Percentiles rank a stretch among this genome's conserved stretches.
Conservation (phyloP, 2,888 invertebrate genomes). For the Sminthurides aquaticus region DNA sequence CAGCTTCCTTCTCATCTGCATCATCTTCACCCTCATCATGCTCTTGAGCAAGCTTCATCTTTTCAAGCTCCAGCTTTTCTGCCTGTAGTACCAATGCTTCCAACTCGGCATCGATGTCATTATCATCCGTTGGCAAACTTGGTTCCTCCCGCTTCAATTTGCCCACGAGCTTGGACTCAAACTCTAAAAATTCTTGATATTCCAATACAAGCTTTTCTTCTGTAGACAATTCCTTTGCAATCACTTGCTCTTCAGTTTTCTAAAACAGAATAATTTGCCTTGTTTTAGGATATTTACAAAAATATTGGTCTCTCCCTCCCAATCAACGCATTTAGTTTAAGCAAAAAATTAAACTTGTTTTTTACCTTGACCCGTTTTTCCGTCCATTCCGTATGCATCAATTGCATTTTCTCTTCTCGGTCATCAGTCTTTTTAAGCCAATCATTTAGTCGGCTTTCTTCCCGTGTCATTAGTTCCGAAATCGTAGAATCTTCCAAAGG, state of each 20-base stretch:
- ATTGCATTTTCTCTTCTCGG: conserved; percentile 20
- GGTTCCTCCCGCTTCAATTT: conserved; percentile 38
- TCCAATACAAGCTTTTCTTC: conserved; percentile 33
- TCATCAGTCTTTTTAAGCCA: conserved; percentile 30
- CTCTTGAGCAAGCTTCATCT: background rate
- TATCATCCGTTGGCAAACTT: conserved; percentile 29
- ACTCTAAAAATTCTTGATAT: conserved; percentile 38
- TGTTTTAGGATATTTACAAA: no score
- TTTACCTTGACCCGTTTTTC: conserved; percentile 19
- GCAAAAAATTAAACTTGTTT: background rate
- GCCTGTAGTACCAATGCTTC: conserved; percentile 30
- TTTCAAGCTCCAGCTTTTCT: conserved; percentile 24
- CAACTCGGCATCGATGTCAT: conserved; percentile 31
- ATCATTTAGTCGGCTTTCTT: conserved; percentile 32
- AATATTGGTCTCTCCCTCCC: no score
- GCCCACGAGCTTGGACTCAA: conserved; percentile 26
- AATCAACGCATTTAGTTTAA: background rate
- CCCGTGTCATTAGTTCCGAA: conserved; percentile 37
- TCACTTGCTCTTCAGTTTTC: conserved; percentile 33
- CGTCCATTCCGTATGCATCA: conserved; percentile 20
- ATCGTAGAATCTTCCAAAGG: conserved; percentile 32
- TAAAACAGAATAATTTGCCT: conserved; percentile 9
- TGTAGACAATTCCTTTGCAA: conserved; percentile 29
- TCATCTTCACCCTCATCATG: no score
- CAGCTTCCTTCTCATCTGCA: no score